Conservation (phyloP, 1,140 invertebrate genomes). For the Cydia strobilella region DNA sequence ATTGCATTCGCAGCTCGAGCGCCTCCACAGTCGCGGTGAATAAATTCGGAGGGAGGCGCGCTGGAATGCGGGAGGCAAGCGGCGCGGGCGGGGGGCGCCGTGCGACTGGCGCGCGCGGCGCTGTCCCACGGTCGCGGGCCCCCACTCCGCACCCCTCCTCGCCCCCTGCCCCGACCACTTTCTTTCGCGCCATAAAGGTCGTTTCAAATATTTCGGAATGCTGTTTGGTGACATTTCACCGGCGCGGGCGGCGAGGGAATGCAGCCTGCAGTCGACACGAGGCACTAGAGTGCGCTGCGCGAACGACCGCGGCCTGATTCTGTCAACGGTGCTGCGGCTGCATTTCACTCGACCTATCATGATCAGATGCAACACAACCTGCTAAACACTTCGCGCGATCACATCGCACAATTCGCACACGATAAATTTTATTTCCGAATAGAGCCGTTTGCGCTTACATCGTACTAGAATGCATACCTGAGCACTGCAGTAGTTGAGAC, state of each 20-base stretch:
- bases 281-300: constrained; percentile 49
- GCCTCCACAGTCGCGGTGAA: constrained; percentile 48
- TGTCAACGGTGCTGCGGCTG: constrained; percentile 34
- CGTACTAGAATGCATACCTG: not conserved
- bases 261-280: constrained; percentile 49
- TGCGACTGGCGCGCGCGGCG: constrained; percentile 76
- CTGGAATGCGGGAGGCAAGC: constrained; percentile 70
- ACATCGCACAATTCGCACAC: too few species aligned
- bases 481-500: not conserved
- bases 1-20: constrained; percentile 23
- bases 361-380: constrained; percentile 6
- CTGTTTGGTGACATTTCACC: constrained; percentile 78
- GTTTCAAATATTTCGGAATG: constrained; percentile 80
- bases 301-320: constrained; percentile 43
- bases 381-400: constrained; percentile 12
- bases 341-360: not conserved
- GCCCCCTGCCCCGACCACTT: constrained; percentile 60
- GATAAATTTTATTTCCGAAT: not conserved
- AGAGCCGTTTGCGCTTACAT: constrained; percentile 8
- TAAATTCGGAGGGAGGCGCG: constrained; percentile 77
- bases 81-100: constrained; percentile 66
- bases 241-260: constrained; percentile 57
- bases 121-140: constrained; percentile 73
- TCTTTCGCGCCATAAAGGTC: constrained; percentile 80
- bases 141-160: constrained; percentile 42